Conservation (phyloP, 1,140 invertebrate species). For the Chymomyza costata region DNA sequence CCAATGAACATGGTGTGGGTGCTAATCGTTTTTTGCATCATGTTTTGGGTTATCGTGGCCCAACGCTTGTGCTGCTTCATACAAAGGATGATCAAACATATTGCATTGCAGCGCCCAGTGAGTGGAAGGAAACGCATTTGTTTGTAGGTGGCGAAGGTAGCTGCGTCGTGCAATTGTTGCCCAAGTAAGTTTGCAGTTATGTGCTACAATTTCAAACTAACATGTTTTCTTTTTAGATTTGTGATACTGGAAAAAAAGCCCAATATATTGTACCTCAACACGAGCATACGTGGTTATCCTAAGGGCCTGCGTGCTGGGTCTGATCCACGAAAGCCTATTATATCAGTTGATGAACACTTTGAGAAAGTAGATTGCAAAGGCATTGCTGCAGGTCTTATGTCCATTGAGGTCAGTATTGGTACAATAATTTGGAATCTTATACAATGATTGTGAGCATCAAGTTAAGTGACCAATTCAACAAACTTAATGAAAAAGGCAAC, state of each 20-base stretch:
- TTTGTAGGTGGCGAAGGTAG: slow-evolving; percentile 89
- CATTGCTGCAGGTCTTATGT: slow-evolving; percentile 80
- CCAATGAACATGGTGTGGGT: slow-evolving; percentile 88
- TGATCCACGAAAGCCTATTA: slow-evolving; percentile 84
- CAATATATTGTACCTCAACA: slow-evolving; percentile 90
- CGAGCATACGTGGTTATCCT: slow-evolving; percentile 88
- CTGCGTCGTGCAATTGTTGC: slow-evolving; percentile 86
- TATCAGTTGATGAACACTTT: slow-evolving; percentile 85
- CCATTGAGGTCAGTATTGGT: slow-evolving; percentile 78
- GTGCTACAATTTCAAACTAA: not conserved
- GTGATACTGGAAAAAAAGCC: slow-evolving; percentile 81
- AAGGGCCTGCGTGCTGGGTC: slow-evolving; percentile 87
- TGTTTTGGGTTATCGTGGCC: slow-evolving; percentile 89
- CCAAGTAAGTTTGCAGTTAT: slow-evolving; percentile 76
- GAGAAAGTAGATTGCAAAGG: slow-evolving; percentile 80
- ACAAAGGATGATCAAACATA: slow-evolving; percentile 82
- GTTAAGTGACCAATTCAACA: too few species aligned
- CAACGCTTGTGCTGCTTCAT: slow-evolving; percentile 86
- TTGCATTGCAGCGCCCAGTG: slow-evolving; percentile 85
- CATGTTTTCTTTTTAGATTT: slow-evolving; percentile 77
- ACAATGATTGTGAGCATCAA: too few species aligned
- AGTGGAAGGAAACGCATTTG: slow-evolving; percentile 90
- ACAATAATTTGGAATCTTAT: too few species aligned
- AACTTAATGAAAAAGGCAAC: too few species aligned
- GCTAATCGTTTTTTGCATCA: slow-evolving; percentile 92